Percentiles rank a stretch among this genome's conserved stretches.
phyloP scores from a whole-genome alignment of 1,140 invertebrate species.

The Platorchestia sp. region DNA sequence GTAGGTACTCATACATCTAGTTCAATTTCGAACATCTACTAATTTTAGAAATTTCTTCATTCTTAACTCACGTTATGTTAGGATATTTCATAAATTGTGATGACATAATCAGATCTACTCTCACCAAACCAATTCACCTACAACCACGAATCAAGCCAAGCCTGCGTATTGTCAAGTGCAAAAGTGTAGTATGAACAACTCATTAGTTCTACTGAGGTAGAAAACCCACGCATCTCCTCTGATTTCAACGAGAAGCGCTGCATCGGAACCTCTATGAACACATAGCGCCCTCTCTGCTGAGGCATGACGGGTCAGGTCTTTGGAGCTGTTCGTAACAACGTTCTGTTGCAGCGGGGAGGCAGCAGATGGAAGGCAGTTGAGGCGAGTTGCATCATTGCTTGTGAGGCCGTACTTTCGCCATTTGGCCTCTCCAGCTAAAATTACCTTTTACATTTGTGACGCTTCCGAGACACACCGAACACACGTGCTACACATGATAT shows the following conservation, averaged over 20 bases:
- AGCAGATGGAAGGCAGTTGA: background rate
- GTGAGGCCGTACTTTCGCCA: background rate
- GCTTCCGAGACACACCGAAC: too few species aligned
- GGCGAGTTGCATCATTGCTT: background rate
- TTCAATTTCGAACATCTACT: background rate
- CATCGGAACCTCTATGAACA: background rate
- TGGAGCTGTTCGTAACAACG: background rate
- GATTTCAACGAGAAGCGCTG: background rate
- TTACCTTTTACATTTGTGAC: too few species aligned
- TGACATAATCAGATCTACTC: background rate
- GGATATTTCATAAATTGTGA: background rate
- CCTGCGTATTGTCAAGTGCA: background rate
- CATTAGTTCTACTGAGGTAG: background rate
- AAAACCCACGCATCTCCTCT: background rate
- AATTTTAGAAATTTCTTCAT: background rate
- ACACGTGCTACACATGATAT: too few species aligned
- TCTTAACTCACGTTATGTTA: background rate
- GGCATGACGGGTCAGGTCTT: background rate
- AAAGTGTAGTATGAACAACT: background rate
- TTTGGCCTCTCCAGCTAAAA: background rate
- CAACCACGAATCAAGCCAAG: background rate
- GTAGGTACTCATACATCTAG: too few species aligned
- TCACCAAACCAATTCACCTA: background rate
- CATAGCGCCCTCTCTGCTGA: background rate
- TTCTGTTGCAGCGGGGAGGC: background rate